Evolutionary conservation across 2,113 vertebrate species (phyloP).

Genomic region (Tychaedon coryphoeus): DNA sequence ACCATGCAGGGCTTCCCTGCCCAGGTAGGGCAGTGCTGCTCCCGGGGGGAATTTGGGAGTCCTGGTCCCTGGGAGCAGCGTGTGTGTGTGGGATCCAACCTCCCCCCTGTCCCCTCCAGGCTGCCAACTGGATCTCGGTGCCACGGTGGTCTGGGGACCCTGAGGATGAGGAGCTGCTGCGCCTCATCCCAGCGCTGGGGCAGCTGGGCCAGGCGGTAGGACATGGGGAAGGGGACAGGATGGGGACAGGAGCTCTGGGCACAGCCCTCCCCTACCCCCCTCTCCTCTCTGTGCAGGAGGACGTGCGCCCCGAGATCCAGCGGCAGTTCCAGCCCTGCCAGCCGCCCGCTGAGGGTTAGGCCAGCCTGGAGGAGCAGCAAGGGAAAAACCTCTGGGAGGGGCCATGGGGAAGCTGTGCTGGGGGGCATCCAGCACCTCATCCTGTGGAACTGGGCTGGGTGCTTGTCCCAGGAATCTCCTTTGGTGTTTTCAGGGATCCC

Average conservation of each 20-base stretch:
- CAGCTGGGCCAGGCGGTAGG: constrained; percentile 71
- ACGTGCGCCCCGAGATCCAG: constrained; percentile 73
- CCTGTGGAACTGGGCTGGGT: accelerated
- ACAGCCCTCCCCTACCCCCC: accelerated
- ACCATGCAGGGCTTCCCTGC: constrained; percentile 76
- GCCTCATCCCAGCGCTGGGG: constrained; percentile 71
- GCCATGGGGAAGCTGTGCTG: accelerated
- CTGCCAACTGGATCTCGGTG: constrained; percentile 78
- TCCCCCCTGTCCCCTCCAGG: constrained; percentile 34
- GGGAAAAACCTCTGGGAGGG: accelerated
- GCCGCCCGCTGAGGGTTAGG: constrained; percentile 68
- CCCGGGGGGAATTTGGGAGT: accelerated
- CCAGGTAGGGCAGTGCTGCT: constrained; percentile 53
- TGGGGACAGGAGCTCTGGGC: accelerated
- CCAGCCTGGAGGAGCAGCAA: background rate
- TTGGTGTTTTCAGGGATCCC: background rate
- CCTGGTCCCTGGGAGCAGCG: accelerated
- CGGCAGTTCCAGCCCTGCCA: constrained; percentile 65
- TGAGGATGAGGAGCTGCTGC: constrained; percentile 70
- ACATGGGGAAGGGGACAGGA: accelerated
- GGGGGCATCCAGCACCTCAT: accelerated
- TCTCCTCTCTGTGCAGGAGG: constrained; percentile 37
- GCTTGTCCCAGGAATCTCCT: accelerated
- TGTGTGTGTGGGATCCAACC: accelerated
- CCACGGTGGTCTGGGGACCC: constrained; percentile 65